Evolutionary conservation across 2,888 invertebrate genomes (phyloP).

Genomic region (Oasisia sp.): DNA sequence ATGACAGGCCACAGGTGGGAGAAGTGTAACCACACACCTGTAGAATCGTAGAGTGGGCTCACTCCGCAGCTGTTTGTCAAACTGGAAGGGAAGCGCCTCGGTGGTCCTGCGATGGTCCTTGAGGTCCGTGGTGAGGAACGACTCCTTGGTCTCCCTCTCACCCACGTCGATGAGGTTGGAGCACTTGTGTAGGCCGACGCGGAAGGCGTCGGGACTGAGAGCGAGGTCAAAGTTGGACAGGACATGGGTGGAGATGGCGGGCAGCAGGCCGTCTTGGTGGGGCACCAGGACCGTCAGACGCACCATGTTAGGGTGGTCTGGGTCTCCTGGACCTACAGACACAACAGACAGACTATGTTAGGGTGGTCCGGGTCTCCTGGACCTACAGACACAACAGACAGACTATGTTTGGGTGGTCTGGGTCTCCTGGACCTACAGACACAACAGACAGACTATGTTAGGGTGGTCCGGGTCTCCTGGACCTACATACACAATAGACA

Average conservation of each 20-base stretch:
- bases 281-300: constrained; percentile 53
- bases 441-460: constrained; percentile 44
- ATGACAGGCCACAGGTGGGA: too few relatives aligned
- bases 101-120: constrained; percentile 49
- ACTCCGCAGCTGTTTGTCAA: constrained; percentile 49
- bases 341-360: constrained; percentile 44
- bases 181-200: constrained; percentile 62
- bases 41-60: constrained; percentile 61
- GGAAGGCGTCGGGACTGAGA: constrained; percentile 58
- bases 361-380: constrained; percentile 55
- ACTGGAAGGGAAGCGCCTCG: constrained; percentile 61
- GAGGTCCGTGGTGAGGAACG: constrained; percentile 54
- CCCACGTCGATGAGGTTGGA: constrained; percentile 61
- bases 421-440: constrained; percentile 56
- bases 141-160: constrained; percentile 51
- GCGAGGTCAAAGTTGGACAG: constrained; percentile 64
- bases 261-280: constrained; percentile 65
- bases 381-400: constrained; percentile 45
- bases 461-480: constrained; percentile 55
- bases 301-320: too few relatives aligned
- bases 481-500: constrained; percentile 45
- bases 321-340: too few relatives aligned
- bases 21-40: constrained; percentile 45
- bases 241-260: constrained; percentile 60
- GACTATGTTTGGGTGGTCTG: constrained; percentile 57